phyloP scores from a whole-genome alignment of 2,888 invertebrate genomes.

The Metopia argyrocephala region DNA sequence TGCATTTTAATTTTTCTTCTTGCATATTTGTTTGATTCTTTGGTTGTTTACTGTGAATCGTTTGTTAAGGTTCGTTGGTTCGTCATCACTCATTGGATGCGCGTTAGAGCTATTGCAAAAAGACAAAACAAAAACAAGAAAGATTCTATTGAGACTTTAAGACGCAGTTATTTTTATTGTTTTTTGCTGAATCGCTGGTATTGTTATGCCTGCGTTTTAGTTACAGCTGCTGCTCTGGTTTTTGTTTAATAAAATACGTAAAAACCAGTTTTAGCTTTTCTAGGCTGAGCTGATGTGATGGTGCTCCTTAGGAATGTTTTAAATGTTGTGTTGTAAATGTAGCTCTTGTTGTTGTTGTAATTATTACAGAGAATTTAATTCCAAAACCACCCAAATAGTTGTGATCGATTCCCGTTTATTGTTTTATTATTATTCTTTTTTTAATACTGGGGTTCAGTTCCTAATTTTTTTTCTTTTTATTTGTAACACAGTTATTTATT shows the following conservation, averaged over 20 bases:
- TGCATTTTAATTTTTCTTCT: neutral
- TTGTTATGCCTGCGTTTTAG: neutral
- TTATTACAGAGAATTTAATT: neutral
- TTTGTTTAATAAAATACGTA: neutral
- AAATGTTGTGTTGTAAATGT: neutral
- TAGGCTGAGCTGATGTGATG: neutral
- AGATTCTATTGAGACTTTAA: conserved; percentile 19
- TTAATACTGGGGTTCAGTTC: too few species aligned
- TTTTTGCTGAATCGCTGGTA: neutral
- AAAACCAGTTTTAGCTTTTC: neutral
- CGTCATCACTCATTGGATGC: neutral
- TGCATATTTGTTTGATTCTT: neutral
- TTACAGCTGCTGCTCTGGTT: neutral
- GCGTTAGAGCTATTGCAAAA: neutral
- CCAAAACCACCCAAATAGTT: too few species aligned
- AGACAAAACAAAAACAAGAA: neutral
- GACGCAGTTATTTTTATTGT: conserved; percentile 37
- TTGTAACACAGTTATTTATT: neutral
- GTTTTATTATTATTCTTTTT: too few species aligned
- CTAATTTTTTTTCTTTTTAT: neutral
- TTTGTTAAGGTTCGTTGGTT: neutral
- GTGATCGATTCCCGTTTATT: too few species aligned
- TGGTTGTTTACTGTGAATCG: neutral
- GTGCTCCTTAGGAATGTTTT: neutral
- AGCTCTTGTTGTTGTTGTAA: neutral